Percentiles rank a stretch among this genome's conserved stretches.
Conservation (phyloP, 2,888 invertebrate genomes). For the Ochropleura plecta region DNA sequence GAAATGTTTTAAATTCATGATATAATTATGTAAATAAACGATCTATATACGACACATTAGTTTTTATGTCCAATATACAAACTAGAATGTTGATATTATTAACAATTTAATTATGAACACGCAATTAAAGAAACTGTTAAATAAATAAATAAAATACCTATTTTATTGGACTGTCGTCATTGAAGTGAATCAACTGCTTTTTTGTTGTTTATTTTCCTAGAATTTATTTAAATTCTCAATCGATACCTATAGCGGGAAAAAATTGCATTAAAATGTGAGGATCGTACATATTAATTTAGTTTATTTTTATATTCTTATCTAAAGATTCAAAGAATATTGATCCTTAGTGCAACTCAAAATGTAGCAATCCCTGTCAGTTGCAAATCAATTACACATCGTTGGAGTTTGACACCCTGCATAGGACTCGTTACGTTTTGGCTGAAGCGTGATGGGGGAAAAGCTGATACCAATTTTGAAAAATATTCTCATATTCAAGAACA, state of each 20-base stretch:
- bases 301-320: neutral
- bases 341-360: too few species aligned
- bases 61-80: conserved; percentile 17
- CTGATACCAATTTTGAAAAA: too few species aligned
- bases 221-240: neutral
- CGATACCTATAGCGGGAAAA: neutral
- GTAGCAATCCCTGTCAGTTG: too few species aligned
- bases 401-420: too few species aligned
- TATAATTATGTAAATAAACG: conserved; percentile 55
- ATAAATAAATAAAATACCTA: neutral
- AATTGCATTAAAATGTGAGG: neutral
- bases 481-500: too few species aligned
- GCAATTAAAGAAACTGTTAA: conserved; percentile 1
- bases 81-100: conserved; percentile 33
- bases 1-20: too few species aligned
- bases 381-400: too few species aligned
- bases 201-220: neutral
- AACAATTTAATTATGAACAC: conserved; percentile 32
- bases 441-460: too few species aligned
- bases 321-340: neutral
- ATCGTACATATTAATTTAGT: neutral
- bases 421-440: too few species aligned
- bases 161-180: neutral
- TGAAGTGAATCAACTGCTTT: neutral
- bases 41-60: conserved; percentile 39